Percentiles rank a stretch among this genome's conserved stretches.
phyloP scores from a whole-genome alignment of 1,140 invertebrate genomes.

The Meteorus sp. region DNA sequence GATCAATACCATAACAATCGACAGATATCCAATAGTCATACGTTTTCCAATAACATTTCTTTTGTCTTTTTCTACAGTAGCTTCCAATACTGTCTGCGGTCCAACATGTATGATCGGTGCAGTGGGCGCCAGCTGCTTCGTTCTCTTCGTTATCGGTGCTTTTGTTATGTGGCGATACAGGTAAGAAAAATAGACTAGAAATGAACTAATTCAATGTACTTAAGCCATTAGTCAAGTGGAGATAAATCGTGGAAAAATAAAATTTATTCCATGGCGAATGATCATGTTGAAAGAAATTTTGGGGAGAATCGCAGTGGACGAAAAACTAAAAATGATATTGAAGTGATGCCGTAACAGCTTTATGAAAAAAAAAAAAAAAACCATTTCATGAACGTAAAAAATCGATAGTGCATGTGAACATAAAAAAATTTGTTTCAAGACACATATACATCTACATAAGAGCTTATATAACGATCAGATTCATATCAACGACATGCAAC shows the following conservation, averaged over 20 bases:
- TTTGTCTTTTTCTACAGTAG: constrained; percentile 28
- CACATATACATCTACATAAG: too few relatives aligned
- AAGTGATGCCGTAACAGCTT: too few relatives aligned
- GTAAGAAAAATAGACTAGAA: constrained; percentile 30
- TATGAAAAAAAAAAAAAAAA: background rate
- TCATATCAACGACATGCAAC: constrained; percentile 21
- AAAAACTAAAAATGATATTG: too few relatives aligned
- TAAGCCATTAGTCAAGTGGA: too few relatives aligned
- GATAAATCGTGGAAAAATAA: too few relatives aligned
- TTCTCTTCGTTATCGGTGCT: constrained; percentile 43
- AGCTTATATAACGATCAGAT: constrained; percentile 18
- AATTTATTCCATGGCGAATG: too few relatives aligned
- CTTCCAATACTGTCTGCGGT: constrained; percentile 42
- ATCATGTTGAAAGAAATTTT: too few relatives aligned
- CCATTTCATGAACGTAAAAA: background rate
- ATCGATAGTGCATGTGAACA: background rate
- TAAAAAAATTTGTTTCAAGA: constrained; percentile 5
- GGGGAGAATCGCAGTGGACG: too few relatives aligned
- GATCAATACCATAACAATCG: too few relatives aligned
- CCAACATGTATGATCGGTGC: constrained; percentile 50
- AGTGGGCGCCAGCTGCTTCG: constrained; percentile 44
- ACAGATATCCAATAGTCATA: too few relatives aligned
- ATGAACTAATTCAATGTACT: too few relatives aligned
- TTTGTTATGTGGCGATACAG: constrained; percentile 51
- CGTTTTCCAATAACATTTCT: background rate